These are phyloP conservation scores for Brienomyrus brachyistius DNA, from an alignment of 2,113 vertebrate species.

Conservation along the genomic window DNA sequence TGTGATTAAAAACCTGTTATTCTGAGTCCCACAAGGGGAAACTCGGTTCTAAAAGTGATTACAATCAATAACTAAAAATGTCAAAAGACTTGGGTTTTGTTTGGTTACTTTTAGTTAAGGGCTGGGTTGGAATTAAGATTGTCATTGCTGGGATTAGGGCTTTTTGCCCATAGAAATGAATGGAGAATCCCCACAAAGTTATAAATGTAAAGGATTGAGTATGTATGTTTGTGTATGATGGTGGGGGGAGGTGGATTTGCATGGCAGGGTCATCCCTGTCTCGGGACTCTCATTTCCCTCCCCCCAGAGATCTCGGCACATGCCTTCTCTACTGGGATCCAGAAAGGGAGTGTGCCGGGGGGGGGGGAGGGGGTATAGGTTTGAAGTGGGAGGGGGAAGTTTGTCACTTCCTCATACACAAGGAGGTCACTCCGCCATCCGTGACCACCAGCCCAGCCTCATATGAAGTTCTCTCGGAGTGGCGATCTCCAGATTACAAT, in stretches of 20 bases:
- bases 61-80: neutral
- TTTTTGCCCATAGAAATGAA: neutral
- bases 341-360: neutral
- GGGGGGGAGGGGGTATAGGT: neutral
- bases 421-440: neutral
- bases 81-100: neutral
- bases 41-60: neutral
- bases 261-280: constrained; percentile 28
- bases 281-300: constrained; percentile 37
- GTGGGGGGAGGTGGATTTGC: constrained; percentile 19
- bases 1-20: neutral
- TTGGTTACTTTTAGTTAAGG: neutral
- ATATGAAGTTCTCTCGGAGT: neutral
- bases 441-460: neutral
- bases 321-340: neutral
- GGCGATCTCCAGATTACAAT: neutral
- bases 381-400: neutral
- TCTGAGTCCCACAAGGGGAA: neutral
- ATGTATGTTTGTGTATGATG: constrained; percentile 12
- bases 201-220: neutral
- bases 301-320: constrained; percentile 4
- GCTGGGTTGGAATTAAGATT: neutral
- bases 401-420: neutral
- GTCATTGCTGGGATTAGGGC: neutral
- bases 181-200: neutral